phyloP scores from a whole-genome alignment of 2,113 vertebrate genomes.

The Odobenus rosmarus region DNA sequence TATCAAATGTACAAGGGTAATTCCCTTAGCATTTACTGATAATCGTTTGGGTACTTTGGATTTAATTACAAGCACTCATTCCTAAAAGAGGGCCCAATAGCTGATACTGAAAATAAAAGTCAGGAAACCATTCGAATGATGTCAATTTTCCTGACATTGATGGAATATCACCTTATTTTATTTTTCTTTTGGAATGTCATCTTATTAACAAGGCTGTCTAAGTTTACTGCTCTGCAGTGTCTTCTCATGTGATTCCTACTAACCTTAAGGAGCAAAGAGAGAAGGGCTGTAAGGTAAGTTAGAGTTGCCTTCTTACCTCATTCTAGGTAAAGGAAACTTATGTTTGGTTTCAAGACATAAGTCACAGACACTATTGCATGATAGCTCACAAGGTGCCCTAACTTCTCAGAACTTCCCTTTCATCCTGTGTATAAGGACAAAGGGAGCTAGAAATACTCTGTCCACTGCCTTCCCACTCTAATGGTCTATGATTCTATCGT shows the following conservation, averaged over 20 bases:
- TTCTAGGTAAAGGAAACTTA: neutral
- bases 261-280: neutral
- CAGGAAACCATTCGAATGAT: neutral
- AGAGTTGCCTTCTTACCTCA: neutral
- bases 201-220: neutral
- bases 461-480: conserved; percentile 11
- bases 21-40: neutral
- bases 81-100: neutral
- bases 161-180: neutral
- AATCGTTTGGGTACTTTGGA: neutral
- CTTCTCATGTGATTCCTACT: neutral
- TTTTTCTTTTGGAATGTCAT: neutral
- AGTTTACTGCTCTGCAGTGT: neutral
- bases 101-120: conserved; percentile 14
- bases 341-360: neutral
- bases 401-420: neutral
- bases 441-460: neutral
- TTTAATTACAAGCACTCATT: neutral
- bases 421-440: neutral
- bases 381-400: neutral
- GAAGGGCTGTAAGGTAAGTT: neutral
- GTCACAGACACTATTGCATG: neutral
- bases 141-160: neutral
- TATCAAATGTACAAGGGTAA: neutral
- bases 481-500: neutral